Evolutionary conservation across 2,888 invertebrate species (phyloP).

Genomic region (Sarcophaga variegata): DNA sequence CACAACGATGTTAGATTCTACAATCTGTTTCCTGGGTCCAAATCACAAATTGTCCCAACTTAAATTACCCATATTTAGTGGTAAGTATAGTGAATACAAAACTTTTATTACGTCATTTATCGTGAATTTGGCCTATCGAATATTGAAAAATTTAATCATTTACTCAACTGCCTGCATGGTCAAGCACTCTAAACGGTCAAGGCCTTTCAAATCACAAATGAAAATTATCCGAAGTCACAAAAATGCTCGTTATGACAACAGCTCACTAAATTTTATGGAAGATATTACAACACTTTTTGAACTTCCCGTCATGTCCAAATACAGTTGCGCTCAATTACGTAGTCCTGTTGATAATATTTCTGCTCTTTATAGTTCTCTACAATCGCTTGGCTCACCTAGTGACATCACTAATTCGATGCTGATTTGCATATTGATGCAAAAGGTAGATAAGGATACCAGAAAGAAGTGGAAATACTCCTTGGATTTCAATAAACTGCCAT

Average conservation of each 20-base stretch:
- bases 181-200: constrained; percentile 43
- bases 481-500: constrained; percentile 53
- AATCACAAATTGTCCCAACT: no score
- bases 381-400: constrained; percentile 29
- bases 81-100: constrained; percentile 51
- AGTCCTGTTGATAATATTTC: constrained; percentile 53
- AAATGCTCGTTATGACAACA: constrained; percentile 47
- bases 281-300: constrained; percentile 45
- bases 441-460: constrained; percentile 52
- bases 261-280: constrained; percentile 43
- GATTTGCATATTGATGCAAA: constrained; percentile 25
- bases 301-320: constrained; percentile 28
- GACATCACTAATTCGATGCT: constrained; percentile 31
- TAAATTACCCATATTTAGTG: neutral
- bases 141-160: constrained; percentile 49
- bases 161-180: constrained; percentile 44
- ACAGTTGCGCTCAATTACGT: constrained; percentile 29
- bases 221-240: constrained; percentile 49
- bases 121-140: constrained; percentile 40
- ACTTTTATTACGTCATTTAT: constrained; percentile 54
- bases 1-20: neutral
- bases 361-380: constrained; percentile 43
- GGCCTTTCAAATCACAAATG: constrained; percentile 34
- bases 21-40: neutral
- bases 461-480: constrained; percentile 59